A percentile compares a stretch with the other conserved stretches of the same genome.
Conservation (phyloP, 2,113 vertebrate species). For the Echinops telfairi region DNA sequence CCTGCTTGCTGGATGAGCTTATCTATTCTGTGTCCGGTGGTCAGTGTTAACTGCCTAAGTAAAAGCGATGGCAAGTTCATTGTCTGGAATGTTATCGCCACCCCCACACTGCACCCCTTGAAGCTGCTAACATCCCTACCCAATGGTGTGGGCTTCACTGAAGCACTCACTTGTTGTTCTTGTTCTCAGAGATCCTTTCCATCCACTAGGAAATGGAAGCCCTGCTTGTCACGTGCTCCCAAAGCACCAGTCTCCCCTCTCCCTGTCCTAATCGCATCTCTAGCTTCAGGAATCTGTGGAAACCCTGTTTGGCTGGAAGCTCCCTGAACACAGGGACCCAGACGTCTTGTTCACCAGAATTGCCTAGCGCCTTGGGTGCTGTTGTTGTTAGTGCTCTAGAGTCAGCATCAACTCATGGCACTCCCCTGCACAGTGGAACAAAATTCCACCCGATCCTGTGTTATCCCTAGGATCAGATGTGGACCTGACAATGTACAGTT, state of each 20-base stretch:
- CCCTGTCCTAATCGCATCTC: background rate
- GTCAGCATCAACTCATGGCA: background rate
- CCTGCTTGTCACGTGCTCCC: background rate
- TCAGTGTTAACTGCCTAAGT: background rate
- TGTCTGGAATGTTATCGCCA: background rate
- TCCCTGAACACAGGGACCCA: background rate
- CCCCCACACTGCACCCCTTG: background rate
- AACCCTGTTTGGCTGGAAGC: background rate
- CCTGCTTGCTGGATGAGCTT: slow-evolving; percentile 1
- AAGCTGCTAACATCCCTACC: background rate
- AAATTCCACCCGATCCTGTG: background rate
- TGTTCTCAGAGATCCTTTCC: background rate
- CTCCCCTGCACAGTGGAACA: background rate
- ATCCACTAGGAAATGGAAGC: background rate
- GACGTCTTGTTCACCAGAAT: background rate
- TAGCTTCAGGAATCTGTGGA: background rate
- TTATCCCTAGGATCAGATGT: background rate
- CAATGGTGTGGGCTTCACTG: background rate
- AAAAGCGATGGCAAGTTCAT: background rate
- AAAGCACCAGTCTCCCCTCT: background rate
- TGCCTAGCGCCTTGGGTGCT: background rate
- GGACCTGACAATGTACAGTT: background rate
- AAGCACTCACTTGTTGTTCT: background rate
- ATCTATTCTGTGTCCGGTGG: fast-evolving
- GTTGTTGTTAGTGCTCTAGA: background rate